Percentiles rank a stretch among this genome's conserved stretches.
Evolutionary conservation across 2,113 vertebrate species (phyloP).

Genomic region (Labeo rohita): DNA sequence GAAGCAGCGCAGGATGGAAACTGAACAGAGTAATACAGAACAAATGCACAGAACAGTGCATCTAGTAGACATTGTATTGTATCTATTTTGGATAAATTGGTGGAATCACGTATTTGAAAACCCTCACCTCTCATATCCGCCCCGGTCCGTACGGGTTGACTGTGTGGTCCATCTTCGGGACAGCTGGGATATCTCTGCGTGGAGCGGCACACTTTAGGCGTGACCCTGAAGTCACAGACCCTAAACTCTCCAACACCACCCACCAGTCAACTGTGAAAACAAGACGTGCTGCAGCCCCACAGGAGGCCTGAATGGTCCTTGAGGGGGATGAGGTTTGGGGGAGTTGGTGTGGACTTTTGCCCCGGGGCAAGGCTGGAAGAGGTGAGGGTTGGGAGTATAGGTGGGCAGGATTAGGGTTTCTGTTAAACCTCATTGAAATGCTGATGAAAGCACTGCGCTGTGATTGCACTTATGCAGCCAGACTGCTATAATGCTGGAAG

Average conservation of each 20-base stretch:
- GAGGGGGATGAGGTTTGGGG: constrained; percentile 41
- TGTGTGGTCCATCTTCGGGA: background rate
- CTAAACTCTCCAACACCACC: constrained; percentile 54
- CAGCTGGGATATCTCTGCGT: constrained; percentile 49
- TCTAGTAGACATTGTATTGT: background rate
- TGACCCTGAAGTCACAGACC: constrained; percentile 62
- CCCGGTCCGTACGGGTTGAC: background rate
- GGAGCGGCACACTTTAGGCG: constrained; percentile 62
- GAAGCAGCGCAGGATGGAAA: background rate
- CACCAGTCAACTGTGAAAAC: constrained; percentile 70
- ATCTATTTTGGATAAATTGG: background rate
- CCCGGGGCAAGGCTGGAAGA: constrained; percentile 48
- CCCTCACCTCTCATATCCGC: background rate
- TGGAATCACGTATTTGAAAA: background rate
- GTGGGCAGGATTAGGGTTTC: constrained; percentile 50
- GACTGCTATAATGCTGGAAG: constrained; percentile 44
- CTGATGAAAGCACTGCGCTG: constrained; percentile 63
- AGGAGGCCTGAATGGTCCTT: constrained; percentile 56
- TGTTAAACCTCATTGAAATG: constrained; percentile 64
- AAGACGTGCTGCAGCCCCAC: constrained; percentile 60
- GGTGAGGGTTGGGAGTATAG: constrained; percentile 37
- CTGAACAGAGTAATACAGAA: background rate
- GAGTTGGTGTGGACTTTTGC: constrained; percentile 54
- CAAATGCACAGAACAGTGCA: background rate
- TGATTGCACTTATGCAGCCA: constrained; percentile 61